phyloP scores from a whole-genome alignment of 2,888 invertebrate genomes.

The Drosophila tripunctata region DNA sequence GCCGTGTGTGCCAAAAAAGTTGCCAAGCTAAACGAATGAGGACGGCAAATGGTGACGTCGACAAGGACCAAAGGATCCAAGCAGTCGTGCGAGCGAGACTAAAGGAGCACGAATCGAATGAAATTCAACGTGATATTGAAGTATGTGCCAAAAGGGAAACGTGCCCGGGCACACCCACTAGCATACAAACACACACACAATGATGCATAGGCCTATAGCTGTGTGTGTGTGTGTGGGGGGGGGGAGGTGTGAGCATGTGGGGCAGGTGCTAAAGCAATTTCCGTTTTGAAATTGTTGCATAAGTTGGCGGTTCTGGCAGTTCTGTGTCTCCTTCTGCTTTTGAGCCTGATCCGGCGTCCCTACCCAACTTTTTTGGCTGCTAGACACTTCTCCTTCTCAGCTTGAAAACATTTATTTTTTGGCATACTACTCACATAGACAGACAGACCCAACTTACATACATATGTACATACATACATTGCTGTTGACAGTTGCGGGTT shows the following conservation, averaged over 20 bases:
- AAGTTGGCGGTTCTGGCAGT: conserved; percentile 68
- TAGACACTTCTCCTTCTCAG: conserved; percentile 29
- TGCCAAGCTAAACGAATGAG: conserved; percentile 72
- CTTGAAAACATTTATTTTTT: conserved; percentile 53
- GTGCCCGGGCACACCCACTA: conserved; percentile 47
- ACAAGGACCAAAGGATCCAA: conserved; percentile 31
- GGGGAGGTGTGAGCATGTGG: conserved; percentile 61
- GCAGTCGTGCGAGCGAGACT: conserved; percentile 21
- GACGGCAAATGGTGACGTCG: conserved; percentile 62
- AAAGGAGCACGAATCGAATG: conserved; percentile 68
- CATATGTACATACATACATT: no score
- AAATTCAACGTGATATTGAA: conserved; percentile 79
- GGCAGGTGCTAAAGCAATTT: conserved; percentile 81
- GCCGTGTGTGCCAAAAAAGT: conserved; percentile 73
- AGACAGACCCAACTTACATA: conserved; percentile 58
- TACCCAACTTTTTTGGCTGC: conserved; percentile 32
- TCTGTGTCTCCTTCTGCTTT: conserved; percentile 21
- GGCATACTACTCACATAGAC: conserved; percentile 57
- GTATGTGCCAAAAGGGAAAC: conserved; percentile 80
- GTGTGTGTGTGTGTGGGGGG: conserved; percentile 5
- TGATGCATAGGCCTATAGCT: conserved; percentile 7
- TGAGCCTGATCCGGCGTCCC: conserved; percentile 8
- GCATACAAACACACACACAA: conserved; percentile 9
- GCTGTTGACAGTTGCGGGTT: conserved; percentile 72
- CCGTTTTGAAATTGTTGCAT: conserved; percentile 81